Conservation (phyloP, 2,888 invertebrate genomes). For the Amphipoea lucens region DNA sequence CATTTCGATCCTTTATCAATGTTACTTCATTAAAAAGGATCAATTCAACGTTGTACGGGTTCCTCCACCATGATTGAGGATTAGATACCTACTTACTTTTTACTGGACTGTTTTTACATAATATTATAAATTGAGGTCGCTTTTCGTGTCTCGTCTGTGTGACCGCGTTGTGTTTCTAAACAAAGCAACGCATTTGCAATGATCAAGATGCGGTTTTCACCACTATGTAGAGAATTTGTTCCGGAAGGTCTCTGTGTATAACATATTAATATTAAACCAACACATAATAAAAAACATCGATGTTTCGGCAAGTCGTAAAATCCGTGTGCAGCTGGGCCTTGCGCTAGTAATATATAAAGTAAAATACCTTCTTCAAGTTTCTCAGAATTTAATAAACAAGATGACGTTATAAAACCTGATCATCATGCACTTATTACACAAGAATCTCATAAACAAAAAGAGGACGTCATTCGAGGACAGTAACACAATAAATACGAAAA, state of each 20-base stretch:
- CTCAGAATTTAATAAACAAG: background rate
- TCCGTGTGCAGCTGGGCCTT: background rate
- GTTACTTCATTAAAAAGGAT: slow-evolving; percentile 19
- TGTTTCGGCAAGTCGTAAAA: background rate
- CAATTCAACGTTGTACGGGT: slow-evolving; percentile 3
- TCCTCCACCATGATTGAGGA: slow-evolving; percentile 15
- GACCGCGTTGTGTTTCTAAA: background rate
- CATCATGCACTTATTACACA: slow-evolving; percentile 14
- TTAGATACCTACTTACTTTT: background rate
- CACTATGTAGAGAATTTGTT: background rate
- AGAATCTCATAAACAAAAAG: slow-evolving; percentile 7
- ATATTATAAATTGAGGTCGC: background rate
- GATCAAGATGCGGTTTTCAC: background rate
- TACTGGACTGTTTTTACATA: background rate
- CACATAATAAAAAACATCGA: background rate
- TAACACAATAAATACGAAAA: slow-evolving; percentile 38
- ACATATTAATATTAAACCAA: background rate
- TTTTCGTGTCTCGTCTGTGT: background rate
- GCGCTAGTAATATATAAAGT: background rate
- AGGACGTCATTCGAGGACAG: slow-evolving; percentile 16
- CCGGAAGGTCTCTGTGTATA: background rate
- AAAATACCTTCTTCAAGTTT: background rate
- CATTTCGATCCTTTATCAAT: slow-evolving; percentile 14
- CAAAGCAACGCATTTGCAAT: background rate
- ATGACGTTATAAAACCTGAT: slow-evolving; percentile 11